phyloP scores from a whole-genome alignment of 2,888 invertebrate species.

The Xestia ashworthii region DNA sequence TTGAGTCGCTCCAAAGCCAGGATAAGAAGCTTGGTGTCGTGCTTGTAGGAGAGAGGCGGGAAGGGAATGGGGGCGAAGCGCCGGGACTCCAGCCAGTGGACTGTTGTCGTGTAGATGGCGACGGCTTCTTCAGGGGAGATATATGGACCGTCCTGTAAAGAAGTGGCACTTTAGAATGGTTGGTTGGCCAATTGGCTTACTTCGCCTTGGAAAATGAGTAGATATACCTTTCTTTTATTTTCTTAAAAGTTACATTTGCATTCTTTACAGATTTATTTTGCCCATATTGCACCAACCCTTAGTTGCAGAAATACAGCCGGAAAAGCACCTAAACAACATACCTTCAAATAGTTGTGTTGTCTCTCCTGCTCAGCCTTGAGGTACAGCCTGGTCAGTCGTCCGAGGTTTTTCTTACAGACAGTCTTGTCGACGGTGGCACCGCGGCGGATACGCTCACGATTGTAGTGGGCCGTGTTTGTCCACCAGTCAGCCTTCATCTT shows the following conservation, averaged over 20 bases:
- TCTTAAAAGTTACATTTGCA: neutral
- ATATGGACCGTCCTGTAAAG: conserved; percentile 97
- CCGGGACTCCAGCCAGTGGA: conserved; percentile 99
- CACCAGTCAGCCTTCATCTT: conserved; percentile 99
- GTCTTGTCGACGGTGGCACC: conserved; percentile 99
- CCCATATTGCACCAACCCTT: neutral
- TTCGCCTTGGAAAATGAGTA: too few relatives aligned
- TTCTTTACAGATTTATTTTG: neutral
- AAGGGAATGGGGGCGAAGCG: conserved; percentile 99
- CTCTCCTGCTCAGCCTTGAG: conserved; percentile 99
- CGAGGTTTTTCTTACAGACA: conserved; percentile 99
- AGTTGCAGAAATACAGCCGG: neutral
- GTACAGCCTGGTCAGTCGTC: conserved; percentile 98
- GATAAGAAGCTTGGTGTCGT: conserved; percentile 99
- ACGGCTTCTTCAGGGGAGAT: conserved; percentile 99
- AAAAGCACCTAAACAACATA: conserved; percentile 65
- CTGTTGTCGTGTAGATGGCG: conserved; percentile 99
- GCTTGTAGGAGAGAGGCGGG: conserved; percentile 99
- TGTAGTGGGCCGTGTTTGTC: conserved; percentile 99
- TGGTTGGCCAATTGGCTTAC: too few relatives aligned
- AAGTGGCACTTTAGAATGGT: neutral
- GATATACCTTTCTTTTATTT: neutral
- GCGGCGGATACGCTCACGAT: conserved; percentile 98
- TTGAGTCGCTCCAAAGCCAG: conserved; percentile 98
- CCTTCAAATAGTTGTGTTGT: conserved; percentile 99